Base-by-base conservation (phyloP, 23 tunicate species). In the Aplidium turbinatum region DNA sequence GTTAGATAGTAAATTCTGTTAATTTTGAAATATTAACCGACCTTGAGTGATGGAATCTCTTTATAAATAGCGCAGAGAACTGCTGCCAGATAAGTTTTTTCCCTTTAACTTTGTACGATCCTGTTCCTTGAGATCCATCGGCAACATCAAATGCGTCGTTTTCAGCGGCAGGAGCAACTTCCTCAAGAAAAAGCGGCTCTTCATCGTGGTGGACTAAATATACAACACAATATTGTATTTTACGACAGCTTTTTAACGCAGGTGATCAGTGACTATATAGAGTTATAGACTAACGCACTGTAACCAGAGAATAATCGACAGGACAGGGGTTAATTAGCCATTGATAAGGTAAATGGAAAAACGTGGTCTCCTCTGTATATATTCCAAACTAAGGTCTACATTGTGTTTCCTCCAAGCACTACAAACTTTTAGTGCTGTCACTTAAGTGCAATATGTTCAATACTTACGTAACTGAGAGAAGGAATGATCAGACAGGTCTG, bases 21-120 rank as follows among this genome's bases (percentile, higher is more conserved):
- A 42, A 16, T 9, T 42, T 16, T 42, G 50, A 42, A 42, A 42
- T 9, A 42, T 9, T 16, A 42, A 42, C 11, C 13, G 13, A 90
- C 97, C 85, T 87, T 4, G 99, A 78, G 48, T 94, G 69, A 51
- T 75, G 85, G 58, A 78, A 88, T 73, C 96, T 47, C 57, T 95
- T 95, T 24, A 78, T 52, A 53, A 95, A 75, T 16, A 95, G 73
- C 1, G 99, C 99, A 11, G 5, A 4, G 56, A 95, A 89, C 38
- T 95, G 99, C 52, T 95, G 96, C 33, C 52, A 29, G 0, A 83
- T 48, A 20, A 95, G 77, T 27, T 79, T 45, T 22, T 67, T 57
- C 61, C 99, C 99, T 23, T 38, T 63, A 18, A 95, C 58, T 61
- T 64, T 38, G 40, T 84, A 79, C 7, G 91, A 66, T 38, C 87